A percentile compares a stretch with the other conserved stretches of the same genome.
Conservation (phyloP, 2,888 invertebrate genomes). For the Caenorhabditis virilis region DNA sequence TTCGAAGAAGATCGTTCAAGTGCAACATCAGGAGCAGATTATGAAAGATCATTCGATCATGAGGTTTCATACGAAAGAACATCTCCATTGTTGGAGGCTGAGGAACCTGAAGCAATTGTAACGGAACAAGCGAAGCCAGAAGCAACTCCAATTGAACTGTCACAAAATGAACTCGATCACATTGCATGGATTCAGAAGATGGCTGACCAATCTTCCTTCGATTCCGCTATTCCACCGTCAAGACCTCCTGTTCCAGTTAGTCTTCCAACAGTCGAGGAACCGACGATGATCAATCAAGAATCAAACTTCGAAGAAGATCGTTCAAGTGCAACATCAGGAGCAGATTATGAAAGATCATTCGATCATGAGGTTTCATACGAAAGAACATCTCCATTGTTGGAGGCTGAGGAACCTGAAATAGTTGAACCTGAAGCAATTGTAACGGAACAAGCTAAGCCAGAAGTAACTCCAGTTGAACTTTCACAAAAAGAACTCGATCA, state of each 20-base stretch:
- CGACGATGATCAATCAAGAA: neutral
- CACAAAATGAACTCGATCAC: slow-evolving; percentile 25
- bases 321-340: neutral
- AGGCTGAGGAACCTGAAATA: slow-evolving; percentile 5
- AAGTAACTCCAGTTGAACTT: too few relatives aligned
- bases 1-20: neutral
- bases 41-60: neutral
- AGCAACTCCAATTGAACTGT: slow-evolving; percentile 11
- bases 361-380: neutral
- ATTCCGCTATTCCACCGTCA: neutral
- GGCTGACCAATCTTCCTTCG: neutral
- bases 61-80: neutral
- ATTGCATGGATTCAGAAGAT: neutral
- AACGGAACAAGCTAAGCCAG: too few relatives aligned
- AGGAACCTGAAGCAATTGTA: neutral
- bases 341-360: neutral
- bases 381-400: slow-evolving; percentile 13
- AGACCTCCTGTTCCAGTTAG: neutral
- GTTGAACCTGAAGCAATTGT: too few relatives aligned
- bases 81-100: neutral
- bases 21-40: neutral
- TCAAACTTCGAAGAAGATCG: neutral
- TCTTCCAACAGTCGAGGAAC: neutral
- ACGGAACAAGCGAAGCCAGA: neutral
- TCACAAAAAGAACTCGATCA: too few relatives aligned